Evolutionary conservation across 2,888 invertebrate species (phyloP).

Genomic region (Catocala sponsa): DNA sequence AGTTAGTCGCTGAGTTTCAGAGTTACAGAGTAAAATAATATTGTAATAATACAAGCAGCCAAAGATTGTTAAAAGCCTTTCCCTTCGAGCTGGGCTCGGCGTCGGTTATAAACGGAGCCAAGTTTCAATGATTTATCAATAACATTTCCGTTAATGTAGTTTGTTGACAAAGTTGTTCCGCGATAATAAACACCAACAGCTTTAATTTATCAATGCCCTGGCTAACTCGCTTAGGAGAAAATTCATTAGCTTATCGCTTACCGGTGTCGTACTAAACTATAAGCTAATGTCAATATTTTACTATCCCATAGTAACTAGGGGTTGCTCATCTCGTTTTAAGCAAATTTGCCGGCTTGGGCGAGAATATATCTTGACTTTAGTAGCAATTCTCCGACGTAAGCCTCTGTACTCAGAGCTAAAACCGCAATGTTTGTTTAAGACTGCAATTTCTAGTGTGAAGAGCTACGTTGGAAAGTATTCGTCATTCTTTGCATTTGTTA

Average conservation of each 20-base stretch:
- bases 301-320: slow-evolving; percentile 42
- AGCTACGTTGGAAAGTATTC: slow-evolving; percentile 24
- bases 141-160: slow-evolving; percentile 30
- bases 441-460: slow-evolving; percentile 38
- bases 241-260: slow-evolving; percentile 68
- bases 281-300: slow-evolving; percentile 70
- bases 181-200: slow-evolving; percentile 37
- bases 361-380: slow-evolving; percentile 23
- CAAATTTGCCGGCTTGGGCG: slow-evolving; percentile 16
- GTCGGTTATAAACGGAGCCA: slow-evolving; percentile 16
- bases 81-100: no score
- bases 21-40: neutral
- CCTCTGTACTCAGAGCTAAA: slow-evolving; percentile 22
- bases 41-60: no score
- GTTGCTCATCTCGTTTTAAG: slow-evolving; percentile 27
- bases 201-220: slow-evolving; percentile 49
- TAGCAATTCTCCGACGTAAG: slow-evolving; percentile 31
- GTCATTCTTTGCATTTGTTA: slow-evolving; percentile 22
- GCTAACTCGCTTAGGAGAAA: slow-evolving; percentile 58
- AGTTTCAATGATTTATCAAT: slow-evolving; percentile 43
- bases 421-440: slow-evolving; percentile 36
- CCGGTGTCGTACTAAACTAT: slow-evolving; percentile 57
- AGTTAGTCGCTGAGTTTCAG: slow-evolving; percentile 9
- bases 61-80: neutral
- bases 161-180: slow-evolving; percentile 38